phyloP scores from a whole-genome alignment of 2,888 invertebrate species.

The Perizoma affinitatum region DNA sequence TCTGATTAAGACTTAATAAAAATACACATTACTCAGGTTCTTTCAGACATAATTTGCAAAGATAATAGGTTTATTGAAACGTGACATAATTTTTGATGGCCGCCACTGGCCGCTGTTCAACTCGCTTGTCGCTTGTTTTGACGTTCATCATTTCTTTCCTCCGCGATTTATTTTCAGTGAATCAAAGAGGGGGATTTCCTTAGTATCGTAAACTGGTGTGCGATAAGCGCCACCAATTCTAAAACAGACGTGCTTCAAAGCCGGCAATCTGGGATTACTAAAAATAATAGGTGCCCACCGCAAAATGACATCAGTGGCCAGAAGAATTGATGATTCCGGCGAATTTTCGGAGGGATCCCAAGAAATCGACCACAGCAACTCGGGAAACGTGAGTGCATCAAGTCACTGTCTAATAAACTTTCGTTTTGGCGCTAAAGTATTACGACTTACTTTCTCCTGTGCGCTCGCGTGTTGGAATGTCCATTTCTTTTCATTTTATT shows the following conservation, averaged over 20 bases:
- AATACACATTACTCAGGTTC: too few relatives aligned
- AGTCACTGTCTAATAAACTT: constrained; percentile 53
- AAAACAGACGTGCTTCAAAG: constrained; percentile 51
- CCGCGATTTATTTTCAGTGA: constrained; percentile 60
- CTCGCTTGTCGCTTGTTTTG: constrained; percentile 68
- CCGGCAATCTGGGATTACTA: constrained; percentile 77
- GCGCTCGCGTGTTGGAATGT: constrained; percentile 76
- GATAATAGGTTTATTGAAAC: constrained; percentile 38
- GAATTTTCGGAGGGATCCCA: constrained; percentile 80
- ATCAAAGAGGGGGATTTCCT: constrained; percentile 63
- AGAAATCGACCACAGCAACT: constrained; percentile 74
- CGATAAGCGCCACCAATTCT: constrained; percentile 51
- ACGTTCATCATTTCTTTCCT: constrained; percentile 59
- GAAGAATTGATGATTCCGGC: constrained; percentile 75
- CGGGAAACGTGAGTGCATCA: constrained; percentile 69
- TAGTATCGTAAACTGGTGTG: constrained; percentile 52
- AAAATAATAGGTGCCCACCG: constrained; percentile 73
- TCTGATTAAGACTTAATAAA: too few relatives aligned
- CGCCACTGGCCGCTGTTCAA: constrained; percentile 53
- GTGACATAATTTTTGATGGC: constrained; percentile 59
- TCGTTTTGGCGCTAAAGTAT: constrained; percentile 77
- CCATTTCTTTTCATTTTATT: constrained; percentile 78
- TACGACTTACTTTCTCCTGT: constrained; percentile 76
- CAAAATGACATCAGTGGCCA: constrained; percentile 78
- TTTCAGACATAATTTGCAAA: too few relatives aligned